Evolutionary conservation across 2,797 vertebrate species (phyloP), one percentile per base, ranked within the genome.

Genomic region (Paedocypris micromegethes): DNA sequence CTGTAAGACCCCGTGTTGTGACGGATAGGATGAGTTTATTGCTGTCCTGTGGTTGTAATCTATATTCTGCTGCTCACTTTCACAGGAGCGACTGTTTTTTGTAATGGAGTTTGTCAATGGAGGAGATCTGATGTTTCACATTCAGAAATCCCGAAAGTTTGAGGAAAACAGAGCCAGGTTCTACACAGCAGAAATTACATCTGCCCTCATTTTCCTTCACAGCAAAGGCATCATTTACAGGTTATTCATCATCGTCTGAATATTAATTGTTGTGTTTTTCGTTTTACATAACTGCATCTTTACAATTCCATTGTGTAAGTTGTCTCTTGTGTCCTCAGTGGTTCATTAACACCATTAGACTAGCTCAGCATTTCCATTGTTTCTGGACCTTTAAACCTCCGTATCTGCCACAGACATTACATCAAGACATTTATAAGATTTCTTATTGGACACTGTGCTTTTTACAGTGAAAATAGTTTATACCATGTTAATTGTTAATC

Each of bases 41-140:
- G 41, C 41, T 66, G 47, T 43, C 1, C 49, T 48, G 43, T 6
- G 43, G 50, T 9, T 0, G 5, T 23, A 42, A 48, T n/a, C 7
- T 50, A 4, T 49, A 38, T 60, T 4, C 62, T 48, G 8, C 1
- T 48, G 61, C 51, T 48, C 49, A 38, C 5, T 56, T 57, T 64
- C 55, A 47, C 82, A 92, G 91, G 90, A 92, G 61, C 90, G 95
- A 23, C 90, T 99, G 68, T 99, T 98, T 87, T 99, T 99, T 9
- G 94, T 99, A 81, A 99, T 99, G 97, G 96, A 99, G 86, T 99
- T 98, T 73, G 97, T 98, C 72, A 99, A 97, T 0, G 97, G 96
- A 0, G 96, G 96, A 0, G 96, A 99, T 77, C 84, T 99, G 74
- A 99, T 99, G 97, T 99, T 99, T 83, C 97, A 99, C 82, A 99